Evolutionary conservation across 2,888 invertebrate genomes (phyloP).

Genomic region (Melanotus villosus): DNA sequence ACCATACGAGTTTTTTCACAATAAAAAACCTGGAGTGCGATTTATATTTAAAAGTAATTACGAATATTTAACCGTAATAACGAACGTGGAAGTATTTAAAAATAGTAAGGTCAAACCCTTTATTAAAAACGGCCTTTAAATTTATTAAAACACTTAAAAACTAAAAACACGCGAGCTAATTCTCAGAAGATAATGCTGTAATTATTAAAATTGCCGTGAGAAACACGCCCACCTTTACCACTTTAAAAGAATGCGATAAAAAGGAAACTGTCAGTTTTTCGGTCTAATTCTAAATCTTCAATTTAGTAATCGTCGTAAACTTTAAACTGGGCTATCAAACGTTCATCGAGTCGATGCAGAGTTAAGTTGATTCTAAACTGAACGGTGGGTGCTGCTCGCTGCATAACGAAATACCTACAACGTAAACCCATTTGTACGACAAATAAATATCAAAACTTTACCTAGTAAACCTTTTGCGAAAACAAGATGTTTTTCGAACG

Average conservation of each 20-base stretch:
- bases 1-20: no score
- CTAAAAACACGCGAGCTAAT: constrained; percentile 38
- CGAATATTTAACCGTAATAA: no score
- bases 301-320: no score
- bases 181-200: constrained; percentile 36
- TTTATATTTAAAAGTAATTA: no score
- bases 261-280: constrained; percentile 21
- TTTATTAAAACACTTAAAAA: constrained; percentile 27
- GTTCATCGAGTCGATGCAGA: no score
- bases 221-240: constrained; percentile 38
- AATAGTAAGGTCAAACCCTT: constrained; percentile 14
- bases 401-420: constrained; percentile 16
- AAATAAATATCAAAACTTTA: constrained; percentile 33
- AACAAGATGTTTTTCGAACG: constrained; percentile 31
- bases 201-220: constrained; percentile 37
- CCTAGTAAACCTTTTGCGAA: constrained; percentile 23
- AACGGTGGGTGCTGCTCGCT: background rate
- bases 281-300: background rate
- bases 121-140: constrained; percentile 33
- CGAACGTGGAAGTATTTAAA: constrained; percentile 26
- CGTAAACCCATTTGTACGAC: constrained; percentile 29
- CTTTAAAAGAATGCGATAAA: constrained; percentile 14
- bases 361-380: no score
- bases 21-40: no score
- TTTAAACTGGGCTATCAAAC: no score